phyloP scores from a whole-genome alignment of 2,797 vertebrate species.

The Halcyon smyrnensis region DNA sequence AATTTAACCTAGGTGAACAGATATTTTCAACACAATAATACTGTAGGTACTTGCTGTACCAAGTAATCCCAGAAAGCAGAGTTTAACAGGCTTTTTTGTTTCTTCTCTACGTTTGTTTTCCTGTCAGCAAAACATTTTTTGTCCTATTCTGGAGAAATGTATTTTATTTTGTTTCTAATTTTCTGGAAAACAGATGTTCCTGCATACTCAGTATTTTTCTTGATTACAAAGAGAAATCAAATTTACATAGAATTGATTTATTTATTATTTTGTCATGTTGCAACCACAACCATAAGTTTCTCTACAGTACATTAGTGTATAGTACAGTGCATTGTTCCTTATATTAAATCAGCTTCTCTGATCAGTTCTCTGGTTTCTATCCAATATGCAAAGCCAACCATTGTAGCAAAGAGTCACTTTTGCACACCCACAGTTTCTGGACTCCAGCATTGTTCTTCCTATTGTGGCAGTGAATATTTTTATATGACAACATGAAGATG shows the following conservation, averaged over 20 bases:
- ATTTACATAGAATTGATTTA: background rate
- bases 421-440: background rate
- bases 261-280: constrained; percentile 1
- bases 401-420: background rate
- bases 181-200: background rate
- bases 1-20: background rate
- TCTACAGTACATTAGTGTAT: background rate
- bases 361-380: constrained; percentile 13
- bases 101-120: background rate
- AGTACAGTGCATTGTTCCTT: constrained; percentile 21
- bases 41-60: background rate
- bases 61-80: background rate
- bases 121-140: background rate
- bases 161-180: constrained; percentile 3
- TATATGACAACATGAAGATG: background rate
- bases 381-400: background rate
- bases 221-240: background rate
- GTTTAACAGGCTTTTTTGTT: background rate
- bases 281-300: background rate
- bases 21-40: background rate
- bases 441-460: background rate
- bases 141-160: background rate
- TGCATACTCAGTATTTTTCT: background rate
- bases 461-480: background rate
- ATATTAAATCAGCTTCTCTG: background rate